Evolutionary conservation across 2,888 invertebrate genomes (phyloP).

Genomic region (Iselma pallidipennis): DNA sequence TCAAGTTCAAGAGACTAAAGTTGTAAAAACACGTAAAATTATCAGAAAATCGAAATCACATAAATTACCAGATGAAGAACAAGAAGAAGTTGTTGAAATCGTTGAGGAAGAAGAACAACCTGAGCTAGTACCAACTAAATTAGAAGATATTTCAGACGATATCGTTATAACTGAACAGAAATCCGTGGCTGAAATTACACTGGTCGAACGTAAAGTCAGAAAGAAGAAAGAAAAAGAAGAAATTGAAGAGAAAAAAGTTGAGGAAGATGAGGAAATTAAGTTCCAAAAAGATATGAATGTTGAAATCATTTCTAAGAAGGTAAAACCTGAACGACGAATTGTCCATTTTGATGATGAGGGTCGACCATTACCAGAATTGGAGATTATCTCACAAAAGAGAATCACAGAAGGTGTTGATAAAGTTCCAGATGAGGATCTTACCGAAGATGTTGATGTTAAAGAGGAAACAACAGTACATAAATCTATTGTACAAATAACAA

Average conservation of each 20-base stretch:
- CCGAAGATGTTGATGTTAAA: constrained; percentile 53
- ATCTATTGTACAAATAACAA: constrained; percentile 50
- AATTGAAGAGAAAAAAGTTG: constrained; percentile 31
- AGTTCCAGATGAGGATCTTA: constrained; percentile 59
- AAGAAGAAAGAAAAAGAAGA: constrained; percentile 30
- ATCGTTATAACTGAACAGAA: constrained; percentile 38
- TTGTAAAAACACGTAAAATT: constrained; percentile 13
- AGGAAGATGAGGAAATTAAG: constrained; percentile 49
- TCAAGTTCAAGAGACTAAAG: constrained; percentile 15
- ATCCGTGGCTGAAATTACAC: constrained; percentile 58
- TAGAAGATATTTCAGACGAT: constrained; percentile 48
- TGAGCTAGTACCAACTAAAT: constrained; percentile 46
- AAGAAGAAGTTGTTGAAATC: constrained; percentile 17
- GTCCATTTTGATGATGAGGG: constrained; percentile 59
- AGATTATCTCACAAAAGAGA: constrained; percentile 64
- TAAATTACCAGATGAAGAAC: constrained; percentile 46
- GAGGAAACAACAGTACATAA: constrained; percentile 54
- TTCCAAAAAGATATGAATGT: constrained; percentile 63
- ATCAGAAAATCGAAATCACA: constrained; percentile 20
- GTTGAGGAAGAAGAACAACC: constrained; percentile 35
- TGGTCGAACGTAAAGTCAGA: constrained; percentile 50
- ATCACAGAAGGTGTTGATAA: constrained; percentile 59
- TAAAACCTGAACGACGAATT: constrained; percentile 55
- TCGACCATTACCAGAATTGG: constrained; percentile 62
- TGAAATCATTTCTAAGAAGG: constrained; percentile 59